Conservation (phyloP, 2,113 vertebrate species). For the Onychorhynchus coronatus region DNA sequence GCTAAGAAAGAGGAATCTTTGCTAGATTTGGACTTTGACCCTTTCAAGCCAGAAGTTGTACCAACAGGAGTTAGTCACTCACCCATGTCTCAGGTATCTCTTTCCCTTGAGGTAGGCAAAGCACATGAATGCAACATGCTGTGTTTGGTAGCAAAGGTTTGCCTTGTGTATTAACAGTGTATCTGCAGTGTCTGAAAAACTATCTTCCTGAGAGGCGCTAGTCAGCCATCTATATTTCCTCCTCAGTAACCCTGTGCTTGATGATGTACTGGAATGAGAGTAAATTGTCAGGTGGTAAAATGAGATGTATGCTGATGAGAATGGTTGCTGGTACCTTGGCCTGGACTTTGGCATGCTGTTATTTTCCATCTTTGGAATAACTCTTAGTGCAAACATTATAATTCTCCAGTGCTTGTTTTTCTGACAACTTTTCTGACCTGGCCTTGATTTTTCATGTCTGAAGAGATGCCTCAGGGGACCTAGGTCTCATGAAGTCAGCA, state of each 20-base stretch:
- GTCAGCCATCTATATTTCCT: neutral
- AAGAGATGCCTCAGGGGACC: neutral
- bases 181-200: neutral
- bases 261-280: neutral
- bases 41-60: slow-evolving; percentile 87
- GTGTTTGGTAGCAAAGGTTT: neutral
- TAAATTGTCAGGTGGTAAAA: neutral
- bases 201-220: neutral
- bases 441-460: neutral
- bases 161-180: neutral
- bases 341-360: neutral
- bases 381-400: neutral
- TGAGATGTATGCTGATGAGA: neutral
- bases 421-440: neutral
- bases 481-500: neutral
- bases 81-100: slow-evolving; percentile 80
- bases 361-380: neutral
- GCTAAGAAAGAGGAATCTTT: slow-evolving; percentile 86
- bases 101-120: neutral
- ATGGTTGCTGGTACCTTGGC: neutral
- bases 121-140: neutral
- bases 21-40: slow-evolving; percentile 94
- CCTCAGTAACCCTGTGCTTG: neutral
- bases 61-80: slow-evolving; percentile 69
- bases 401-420: neutral